These are phyloP conservation scores for Dreissena polymorpha DNA, from an alignment of 1,140 invertebrate genomes.

Conservation along the genomic window DNA sequence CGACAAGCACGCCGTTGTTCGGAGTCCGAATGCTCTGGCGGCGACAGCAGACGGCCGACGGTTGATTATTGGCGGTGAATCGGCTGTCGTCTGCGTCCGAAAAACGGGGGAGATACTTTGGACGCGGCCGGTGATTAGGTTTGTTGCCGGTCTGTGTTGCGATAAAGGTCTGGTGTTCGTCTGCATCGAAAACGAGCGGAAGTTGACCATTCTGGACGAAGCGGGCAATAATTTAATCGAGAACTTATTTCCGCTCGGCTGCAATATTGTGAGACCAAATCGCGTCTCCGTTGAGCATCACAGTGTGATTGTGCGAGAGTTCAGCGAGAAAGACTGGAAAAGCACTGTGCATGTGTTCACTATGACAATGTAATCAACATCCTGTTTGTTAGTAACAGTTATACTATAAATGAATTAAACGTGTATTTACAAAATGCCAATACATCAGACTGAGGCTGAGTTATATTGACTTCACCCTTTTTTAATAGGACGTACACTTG, in stretches of 20 bases:
- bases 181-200: slow-evolving; percentile 51
- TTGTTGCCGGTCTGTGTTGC: slow-evolving; percentile 41
- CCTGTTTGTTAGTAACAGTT: too few species aligned
- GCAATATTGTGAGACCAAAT: slow-evolving; percentile 49
- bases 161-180: slow-evolving; percentile 49
- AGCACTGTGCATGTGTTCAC: slow-evolving; percentile 50
- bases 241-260: slow-evolving; percentile 47
- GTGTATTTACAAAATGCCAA: too few species aligned
- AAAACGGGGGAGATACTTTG: slow-evolving; percentile 48
- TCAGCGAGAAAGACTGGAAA: slow-evolving; percentile 51
- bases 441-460: too few species aligned
- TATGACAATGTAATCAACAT: background rate
- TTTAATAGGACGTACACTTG: too few species aligned
- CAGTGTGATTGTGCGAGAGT: slow-evolving; percentile 43
- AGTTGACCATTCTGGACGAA: slow-evolving; percentile 45
- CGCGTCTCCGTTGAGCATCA: slow-evolving; percentile 41
- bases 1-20: slow-evolving; percentile 43
- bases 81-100: slow-evolving; percentile 45
- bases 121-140: slow-evolving; percentile 47
- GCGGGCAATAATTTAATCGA: slow-evolving; percentile 42
- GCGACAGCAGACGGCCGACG: slow-evolving; percentile 49
- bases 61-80: slow-evolving; percentile 52
- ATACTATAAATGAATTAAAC: too few species aligned
- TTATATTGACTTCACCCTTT: too few species aligned
- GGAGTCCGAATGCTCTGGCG: slow-evolving; percentile 48